A percentile compares a stretch with the other conserved stretches of the same genome.
These are phyloP conservation scores for Tanaodytes sp. DNA, from an alignment of 2,888 invertebrate genomes.

Conservation along the genomic window DNA sequence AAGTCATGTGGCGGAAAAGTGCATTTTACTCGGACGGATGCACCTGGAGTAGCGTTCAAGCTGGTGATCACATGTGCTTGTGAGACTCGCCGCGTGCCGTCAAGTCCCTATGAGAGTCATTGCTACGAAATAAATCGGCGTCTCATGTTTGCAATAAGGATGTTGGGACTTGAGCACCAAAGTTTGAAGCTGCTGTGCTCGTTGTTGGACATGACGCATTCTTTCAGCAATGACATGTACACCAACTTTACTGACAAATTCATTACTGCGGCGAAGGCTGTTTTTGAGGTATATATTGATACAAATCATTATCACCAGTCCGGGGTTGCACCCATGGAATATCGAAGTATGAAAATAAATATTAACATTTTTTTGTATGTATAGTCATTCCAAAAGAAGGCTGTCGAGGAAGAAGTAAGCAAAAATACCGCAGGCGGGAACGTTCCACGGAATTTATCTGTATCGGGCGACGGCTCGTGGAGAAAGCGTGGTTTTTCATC, in stretches of 20 bases:
- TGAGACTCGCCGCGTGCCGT: slow-evolving; percentile 50
- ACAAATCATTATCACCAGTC: no score
- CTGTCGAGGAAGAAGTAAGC: no score
- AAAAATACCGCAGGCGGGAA: no score
- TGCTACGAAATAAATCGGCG: slow-evolving; percentile 56
- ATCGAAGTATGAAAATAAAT: no score
- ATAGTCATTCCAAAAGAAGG: no score
- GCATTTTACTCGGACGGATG: neutral
- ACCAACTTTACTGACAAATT: slow-evolving; percentile 26
- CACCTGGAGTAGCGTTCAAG: slow-evolving; percentile 55
- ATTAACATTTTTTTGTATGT: no score
- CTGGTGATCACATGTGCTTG: slow-evolving; percentile 48
- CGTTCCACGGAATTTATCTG: no score
- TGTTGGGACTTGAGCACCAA: slow-evolving; percentile 53
- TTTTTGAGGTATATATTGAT: slow-evolving; percentile 26
- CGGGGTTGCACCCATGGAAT: no score
- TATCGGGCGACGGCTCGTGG: no score
- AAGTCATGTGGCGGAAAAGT: no score
- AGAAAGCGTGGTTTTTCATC: no score
- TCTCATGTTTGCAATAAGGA: slow-evolving; percentile 55
- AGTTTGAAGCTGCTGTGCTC: slow-evolving; percentile 55
- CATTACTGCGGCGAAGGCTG: slow-evolving; percentile 21
- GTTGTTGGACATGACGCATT: slow-evolving; percentile 49
- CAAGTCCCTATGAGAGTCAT: slow-evolving; percentile 42
- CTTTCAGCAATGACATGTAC: slow-evolving; percentile 33